Percentiles rank a stretch among this genome's conserved stretches.
phyloP scores from a whole-genome alignment of 2,888 invertebrate species.

The Ecliptopera silaceata region DNA sequence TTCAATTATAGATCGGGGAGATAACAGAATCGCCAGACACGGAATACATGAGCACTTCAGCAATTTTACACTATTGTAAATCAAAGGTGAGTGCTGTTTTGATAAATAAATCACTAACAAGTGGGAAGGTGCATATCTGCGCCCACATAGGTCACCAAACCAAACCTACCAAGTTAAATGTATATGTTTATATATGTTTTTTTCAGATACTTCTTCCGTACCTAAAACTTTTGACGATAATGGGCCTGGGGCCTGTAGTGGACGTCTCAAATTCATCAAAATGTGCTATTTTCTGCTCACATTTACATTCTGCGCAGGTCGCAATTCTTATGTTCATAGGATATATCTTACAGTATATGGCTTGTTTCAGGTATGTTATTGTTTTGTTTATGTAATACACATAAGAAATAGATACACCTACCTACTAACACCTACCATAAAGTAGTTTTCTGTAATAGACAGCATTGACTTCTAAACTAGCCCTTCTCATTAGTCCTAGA shows the following conservation, averaged over 20 bases:
- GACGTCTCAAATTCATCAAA: slow-evolving; percentile 84
- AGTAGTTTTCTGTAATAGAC: too few relatives aligned
- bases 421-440: neutral
- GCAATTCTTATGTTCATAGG: slow-evolving; percentile 86
- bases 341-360: slow-evolving; percentile 90
- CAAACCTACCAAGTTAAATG: neutral
- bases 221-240: slow-evolving; percentile 87
- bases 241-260: slow-evolving; percentile 89
- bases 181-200: slow-evolving; percentile 12
- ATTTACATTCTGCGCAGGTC: slow-evolving; percentile 87
- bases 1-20: slow-evolving; percentile 85
- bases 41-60: slow-evolving; percentile 88
- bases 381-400: slow-evolving; percentile 16
- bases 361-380: slow-evolving; percentile 89
- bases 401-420: neutral
- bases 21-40: slow-evolving; percentile 86
- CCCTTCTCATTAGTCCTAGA: too few relatives aligned
- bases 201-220: slow-evolving; percentile 89
- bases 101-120: neutral
- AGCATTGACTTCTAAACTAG: too few relatives aligned
- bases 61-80: slow-evolving; percentile 91
- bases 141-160: neutral
- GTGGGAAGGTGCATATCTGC: neutral
- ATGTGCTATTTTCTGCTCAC: slow-evolving; percentile 84
- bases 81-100: slow-evolving; percentile 79